Base-by-base conservation (phyloP, 1,140 invertebrate genomes). In the Streblospio benedicti region DNA sequence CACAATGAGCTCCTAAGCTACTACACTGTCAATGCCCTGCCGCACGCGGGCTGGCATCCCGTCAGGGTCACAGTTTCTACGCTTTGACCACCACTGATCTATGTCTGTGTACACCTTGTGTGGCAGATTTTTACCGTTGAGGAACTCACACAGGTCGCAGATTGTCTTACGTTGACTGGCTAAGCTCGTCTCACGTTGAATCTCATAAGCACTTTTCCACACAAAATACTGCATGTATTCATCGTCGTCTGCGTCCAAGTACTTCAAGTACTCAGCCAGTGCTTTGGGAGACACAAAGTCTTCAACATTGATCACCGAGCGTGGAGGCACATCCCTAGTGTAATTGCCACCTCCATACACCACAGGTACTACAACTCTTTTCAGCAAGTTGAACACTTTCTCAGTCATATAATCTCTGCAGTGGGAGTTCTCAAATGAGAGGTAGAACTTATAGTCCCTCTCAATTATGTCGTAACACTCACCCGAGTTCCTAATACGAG, bases 371-470 rank as follows among this genome's bases (percentile, higher is more conserved):
- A 74, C 65, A 54, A 71, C 41, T 23, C 66, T 65, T 69, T 63
- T 67, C 67, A 60, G 62, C 16, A 71, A 35, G 33, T 64, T 54
- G 45, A 66, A 89, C 1, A 84, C 69, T 62, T 78, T 78, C 54
- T 78, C 76, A 5, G 76, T 78, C 16, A 78, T 70, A 60, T 78
- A 78, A 50, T 78, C 75, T 18, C 60, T 56, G 64, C 77, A 79
- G 53, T 76, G 72, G 20, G 67, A 69, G 51, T 79, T 79, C 52
- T 79, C 77, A 71, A 97, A 97, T 0, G 93, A 90, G 43, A 97
- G 81, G 76, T 97, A 96, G 79, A 97, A 96, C 74, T 96, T 96
- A 79, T 96, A 96, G 52, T 93, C 88, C 41, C 82, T 47, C 9
- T 53, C 44, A 32, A 65, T 28, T 38, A 57, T 28, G 33, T 47